phyloP scores from a whole-genome alignment of 2,113 vertebrate species.

The Hiodon alosoides region DNA sequence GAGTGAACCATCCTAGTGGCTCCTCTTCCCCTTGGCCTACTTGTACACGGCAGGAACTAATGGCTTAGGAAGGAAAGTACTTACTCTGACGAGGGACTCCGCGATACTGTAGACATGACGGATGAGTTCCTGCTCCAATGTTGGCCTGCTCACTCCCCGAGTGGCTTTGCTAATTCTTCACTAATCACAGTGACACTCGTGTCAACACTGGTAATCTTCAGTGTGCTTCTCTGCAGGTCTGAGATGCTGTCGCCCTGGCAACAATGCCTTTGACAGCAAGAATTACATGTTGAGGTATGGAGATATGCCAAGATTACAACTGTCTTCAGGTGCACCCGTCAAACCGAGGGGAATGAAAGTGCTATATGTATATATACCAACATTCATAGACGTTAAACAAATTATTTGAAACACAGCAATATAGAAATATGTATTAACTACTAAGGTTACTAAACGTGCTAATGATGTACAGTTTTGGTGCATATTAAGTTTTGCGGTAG shows the following conservation, averaged over 20 bases:
- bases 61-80: slow-evolving; percentile 18
- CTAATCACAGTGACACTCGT: slow-evolving; percentile 38
- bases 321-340: slow-evolving; percentile 18
- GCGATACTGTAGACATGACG: slow-evolving; percentile 22
- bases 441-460: too few relatives aligned
- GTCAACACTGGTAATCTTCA: slow-evolving; percentile 39
- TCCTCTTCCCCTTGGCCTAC: slow-evolving; percentile 49
- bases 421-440: slow-evolving; percentile 30
- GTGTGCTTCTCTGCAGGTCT: neutral
- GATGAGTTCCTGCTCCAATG: slow-evolving; percentile 25
- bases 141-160: slow-evolving; percentile 23
- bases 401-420: slow-evolving; percentile 19
- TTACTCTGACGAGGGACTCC: slow-evolving; percentile 17
- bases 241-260: slow-evolving; percentile 26
- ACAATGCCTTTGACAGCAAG: slow-evolving; percentile 34
- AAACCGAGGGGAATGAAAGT: slow-evolving; percentile 4
- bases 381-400: too few relatives aligned
- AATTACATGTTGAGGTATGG: slow-evolving; percentile 31
- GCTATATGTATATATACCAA: slow-evolving; percentile 3
- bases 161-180: slow-evolving; percentile 35
- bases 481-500: too few relatives aligned
- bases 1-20: neutral
- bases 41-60: slow-evolving; percentile 28
- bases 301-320: slow-evolving; percentile 22
- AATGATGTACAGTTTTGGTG: too few relatives aligned